These are phyloP conservation scores for Indicator indicator DNA, from an alignment of 2,113 vertebrate genomes.

Conservation along the genomic window DNA sequence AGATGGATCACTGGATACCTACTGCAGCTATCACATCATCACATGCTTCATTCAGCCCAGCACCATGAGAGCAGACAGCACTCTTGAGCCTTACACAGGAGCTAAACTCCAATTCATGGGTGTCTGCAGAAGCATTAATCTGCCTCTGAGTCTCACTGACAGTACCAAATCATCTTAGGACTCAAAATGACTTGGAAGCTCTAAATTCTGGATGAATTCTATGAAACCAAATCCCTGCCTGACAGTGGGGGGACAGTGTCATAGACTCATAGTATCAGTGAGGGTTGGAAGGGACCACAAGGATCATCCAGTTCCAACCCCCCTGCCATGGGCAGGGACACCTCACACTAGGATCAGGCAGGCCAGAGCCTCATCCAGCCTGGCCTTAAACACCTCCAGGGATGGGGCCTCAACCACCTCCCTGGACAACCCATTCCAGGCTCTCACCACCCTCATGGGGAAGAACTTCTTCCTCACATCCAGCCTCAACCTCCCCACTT, in stretches of 20 bases:
- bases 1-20: background rate
- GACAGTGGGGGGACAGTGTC: no score
- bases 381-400: no score
- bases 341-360: no score
- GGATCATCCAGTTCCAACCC: no score
- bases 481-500: no score
- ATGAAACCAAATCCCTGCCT: background rate
- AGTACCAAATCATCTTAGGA: background rate
- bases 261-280: background rate
- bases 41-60: background rate
- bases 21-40: background rate
- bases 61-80: background rate
- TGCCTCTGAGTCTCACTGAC: rapidly evolving
- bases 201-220: background rate
- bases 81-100: background rate
- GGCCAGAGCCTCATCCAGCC: no score
- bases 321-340: no score
- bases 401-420: no score
- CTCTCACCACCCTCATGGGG: no score
- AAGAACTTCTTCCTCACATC: no score
- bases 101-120: background rate
- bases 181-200: background rate
- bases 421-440: no score
- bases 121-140: background rate
- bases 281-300: no score